Conservation (phyloP, 2,797 vertebrate species). For the Kryptopterus vitreolus region DNA sequence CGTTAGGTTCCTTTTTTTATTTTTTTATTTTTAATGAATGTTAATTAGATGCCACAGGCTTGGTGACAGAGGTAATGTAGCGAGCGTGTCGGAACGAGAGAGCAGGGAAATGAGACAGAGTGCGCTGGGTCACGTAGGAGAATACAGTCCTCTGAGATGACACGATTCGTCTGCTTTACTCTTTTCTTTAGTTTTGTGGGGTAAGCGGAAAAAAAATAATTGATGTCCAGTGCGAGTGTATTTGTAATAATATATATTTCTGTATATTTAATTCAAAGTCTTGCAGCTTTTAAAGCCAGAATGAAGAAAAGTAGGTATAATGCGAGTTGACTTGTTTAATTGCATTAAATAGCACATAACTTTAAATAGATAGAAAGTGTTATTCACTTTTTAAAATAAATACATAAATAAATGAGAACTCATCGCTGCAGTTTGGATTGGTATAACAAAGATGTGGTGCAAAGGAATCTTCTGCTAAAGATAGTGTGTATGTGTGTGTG, state of each 20-base stretch:
- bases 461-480: neutral
- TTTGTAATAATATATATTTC: neutral
- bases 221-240: neutral
- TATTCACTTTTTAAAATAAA: neutral
- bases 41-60: constrained; percentile 1
- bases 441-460: too few relatives aligned
- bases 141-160: constrained; percentile 10
- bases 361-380: neutral
- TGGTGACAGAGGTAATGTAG: neutral
- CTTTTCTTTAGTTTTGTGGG: neutral
- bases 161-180: neutral
- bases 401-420: neutral
- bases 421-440: too few relatives aligned
- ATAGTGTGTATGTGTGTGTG: neutral
- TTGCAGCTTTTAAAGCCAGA: neutral
- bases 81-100: neutral
- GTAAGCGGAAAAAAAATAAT: neutral
- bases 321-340: neutral
- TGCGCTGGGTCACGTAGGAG: neutral
- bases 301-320: neutral
- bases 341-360: neutral
- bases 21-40: neutral
- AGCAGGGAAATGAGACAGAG: neutral
- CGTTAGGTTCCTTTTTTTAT: constrained; percentile 58
- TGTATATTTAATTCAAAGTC: neutral